Evolutionary conservation across 2,888 invertebrate species (phyloP).

Genomic region (Holacanthella duospinosa): DNA sequence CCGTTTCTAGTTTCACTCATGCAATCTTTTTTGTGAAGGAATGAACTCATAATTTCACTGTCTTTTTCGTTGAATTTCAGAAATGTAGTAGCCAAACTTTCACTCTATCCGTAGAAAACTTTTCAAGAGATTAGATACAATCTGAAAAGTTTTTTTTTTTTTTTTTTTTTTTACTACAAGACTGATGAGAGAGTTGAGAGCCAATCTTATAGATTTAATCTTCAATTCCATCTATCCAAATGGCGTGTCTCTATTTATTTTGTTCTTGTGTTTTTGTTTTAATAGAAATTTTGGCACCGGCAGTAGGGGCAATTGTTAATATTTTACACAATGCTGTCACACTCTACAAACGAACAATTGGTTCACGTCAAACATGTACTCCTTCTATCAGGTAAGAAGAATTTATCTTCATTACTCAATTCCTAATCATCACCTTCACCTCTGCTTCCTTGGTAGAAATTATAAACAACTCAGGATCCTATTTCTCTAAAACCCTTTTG

Average conservation of each 20-base stretch:
- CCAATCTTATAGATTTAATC: too few species aligned
- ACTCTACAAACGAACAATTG: constrained; percentile 52
- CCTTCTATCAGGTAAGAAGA: constrained; percentile 48
- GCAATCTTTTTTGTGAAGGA: neutral
- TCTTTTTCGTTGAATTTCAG: neutral
- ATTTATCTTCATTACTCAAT: too few species aligned
- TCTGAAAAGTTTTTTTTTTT: neutral
- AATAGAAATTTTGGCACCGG: constrained; percentile 36
- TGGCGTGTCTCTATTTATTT: neutral
- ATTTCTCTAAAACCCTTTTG: too few species aligned
- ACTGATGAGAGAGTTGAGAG: too few species aligned
- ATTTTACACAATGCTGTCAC: constrained; percentile 41
- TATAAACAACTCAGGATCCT: too few species aligned
- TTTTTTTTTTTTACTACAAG: neutral
- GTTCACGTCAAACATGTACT: constrained; percentile 50
- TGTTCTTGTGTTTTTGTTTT: neutral
- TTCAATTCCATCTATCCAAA: constrained; percentile 5
- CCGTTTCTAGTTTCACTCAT: neutral
- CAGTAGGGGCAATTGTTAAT: constrained; percentile 37
- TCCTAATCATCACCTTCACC: too few species aligned
- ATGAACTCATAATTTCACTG: neutral
- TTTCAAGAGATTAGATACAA: neutral
- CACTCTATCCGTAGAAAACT: neutral
- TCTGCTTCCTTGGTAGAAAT: too few species aligned
- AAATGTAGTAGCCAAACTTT: neutral